Percentiles rank a stretch among this genome's conserved stretches.
These are phyloP conservation scores for Drosophila anceps DNA, from an alignment of 2,888 invertebrate genomes.

Conservation along the genomic window DNA sequence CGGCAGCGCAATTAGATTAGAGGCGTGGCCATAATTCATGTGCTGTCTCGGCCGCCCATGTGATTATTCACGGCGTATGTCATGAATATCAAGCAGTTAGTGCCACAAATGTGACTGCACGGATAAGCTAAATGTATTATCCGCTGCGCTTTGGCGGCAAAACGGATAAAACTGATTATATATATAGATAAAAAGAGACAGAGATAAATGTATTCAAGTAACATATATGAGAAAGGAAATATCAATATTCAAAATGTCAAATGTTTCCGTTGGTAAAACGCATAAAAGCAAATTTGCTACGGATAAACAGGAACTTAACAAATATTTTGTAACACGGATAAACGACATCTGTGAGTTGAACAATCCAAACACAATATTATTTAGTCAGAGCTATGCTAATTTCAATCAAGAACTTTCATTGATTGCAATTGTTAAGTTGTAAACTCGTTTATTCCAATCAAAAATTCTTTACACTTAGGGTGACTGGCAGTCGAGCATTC, in stretches of 20 bases:
- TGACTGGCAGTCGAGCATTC: neutral
- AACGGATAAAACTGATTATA: neutral
- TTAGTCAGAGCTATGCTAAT: no score
- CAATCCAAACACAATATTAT: neutral
- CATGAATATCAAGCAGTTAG: constrained; percentile 31
- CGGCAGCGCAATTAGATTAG: constrained; percentile 42
- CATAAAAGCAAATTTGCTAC: neutral
- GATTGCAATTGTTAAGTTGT: neutral
- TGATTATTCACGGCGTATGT: constrained; percentile 47
- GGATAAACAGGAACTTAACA: neutral
- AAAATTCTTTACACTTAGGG: neutral
- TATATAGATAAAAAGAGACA: neutral
- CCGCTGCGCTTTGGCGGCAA: neutral
- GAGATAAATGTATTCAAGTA: neutral
- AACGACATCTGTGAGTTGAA: neutral
- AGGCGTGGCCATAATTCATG: constrained; percentile 41
- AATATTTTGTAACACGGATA: neutral
- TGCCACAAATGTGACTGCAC: neutral
- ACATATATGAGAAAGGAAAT: neutral
- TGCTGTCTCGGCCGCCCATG: constrained; percentile 24
- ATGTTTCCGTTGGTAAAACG: neutral
- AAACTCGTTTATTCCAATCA: neutral
- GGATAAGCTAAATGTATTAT: constrained; percentile 13
- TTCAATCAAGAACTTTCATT: neutral
- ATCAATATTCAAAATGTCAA: neutral